Evolutionary conservation across 1,140 invertebrate species (phyloP).

Genomic region (Pseudomyrmex flavicornis): DNA sequence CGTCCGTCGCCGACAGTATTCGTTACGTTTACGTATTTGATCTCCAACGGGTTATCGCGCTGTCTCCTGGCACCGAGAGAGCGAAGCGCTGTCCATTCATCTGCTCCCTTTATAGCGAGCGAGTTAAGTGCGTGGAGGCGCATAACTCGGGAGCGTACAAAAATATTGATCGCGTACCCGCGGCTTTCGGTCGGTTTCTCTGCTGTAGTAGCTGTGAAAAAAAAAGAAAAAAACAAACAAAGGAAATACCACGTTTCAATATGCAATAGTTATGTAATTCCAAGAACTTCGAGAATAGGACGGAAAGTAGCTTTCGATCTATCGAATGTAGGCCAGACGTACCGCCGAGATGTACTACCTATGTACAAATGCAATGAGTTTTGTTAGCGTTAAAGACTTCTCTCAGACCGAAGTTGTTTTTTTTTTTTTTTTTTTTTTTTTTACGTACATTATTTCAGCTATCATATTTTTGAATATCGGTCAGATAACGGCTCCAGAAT

Average conservation of each 20-base stretch:
- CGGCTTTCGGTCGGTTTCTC: not conserved
- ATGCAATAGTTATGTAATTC: constrained; percentile 30
- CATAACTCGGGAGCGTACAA: constrained; percentile 44
- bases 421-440: too few relatives aligned
- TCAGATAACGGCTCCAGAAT: too few relatives aligned
- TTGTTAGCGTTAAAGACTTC: not conserved
- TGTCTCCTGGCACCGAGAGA: constrained; percentile 34
- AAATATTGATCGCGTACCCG: constrained; percentile 54
- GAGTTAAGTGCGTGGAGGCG: constrained; percentile 51
- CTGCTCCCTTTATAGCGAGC: constrained; percentile 13
- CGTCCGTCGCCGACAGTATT: constrained; percentile 34
- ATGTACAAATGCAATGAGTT: too few relatives aligned
- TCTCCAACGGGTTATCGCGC: constrained; percentile 44
- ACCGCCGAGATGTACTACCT: not conserved
- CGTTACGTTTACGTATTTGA: constrained; percentile 52
- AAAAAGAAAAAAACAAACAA: constrained; percentile 5
- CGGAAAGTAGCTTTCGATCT: not conserved
- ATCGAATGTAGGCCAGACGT: not conserved
- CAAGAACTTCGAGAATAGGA: not conserved
- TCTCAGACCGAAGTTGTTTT: too few relatives aligned
- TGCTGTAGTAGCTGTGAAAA: too few relatives aligned
- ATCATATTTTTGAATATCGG: too few relatives aligned
- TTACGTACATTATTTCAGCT: too few relatives aligned
- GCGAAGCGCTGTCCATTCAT: constrained; percentile 37
- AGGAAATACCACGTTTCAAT: constrained; percentile 8